These are phyloP conservation scores for Bombycilla garrulus DNA, from an alignment of 2,113 vertebrate species.

Conservation along the genomic window DNA sequence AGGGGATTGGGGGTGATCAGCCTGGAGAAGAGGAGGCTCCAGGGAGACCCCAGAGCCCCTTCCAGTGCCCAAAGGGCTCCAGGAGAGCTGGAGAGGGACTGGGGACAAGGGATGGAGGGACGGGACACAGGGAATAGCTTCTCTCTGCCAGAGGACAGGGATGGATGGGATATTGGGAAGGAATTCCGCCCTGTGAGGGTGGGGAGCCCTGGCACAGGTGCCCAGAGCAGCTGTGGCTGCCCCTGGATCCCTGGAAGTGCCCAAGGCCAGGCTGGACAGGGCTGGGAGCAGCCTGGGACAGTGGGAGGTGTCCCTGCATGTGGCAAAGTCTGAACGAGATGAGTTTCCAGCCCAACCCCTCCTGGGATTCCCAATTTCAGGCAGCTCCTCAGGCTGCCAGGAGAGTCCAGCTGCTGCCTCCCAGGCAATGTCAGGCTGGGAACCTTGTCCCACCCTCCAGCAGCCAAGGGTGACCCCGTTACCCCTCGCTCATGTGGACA, in stretches of 20 bases:
- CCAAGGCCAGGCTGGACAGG: accelerated
- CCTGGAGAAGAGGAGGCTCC: not conserved
- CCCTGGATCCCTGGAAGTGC: not conserved
- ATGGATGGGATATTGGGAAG: not conserved
- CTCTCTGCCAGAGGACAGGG: not conserved
- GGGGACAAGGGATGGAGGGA: not conserved
- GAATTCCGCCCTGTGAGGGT: accelerated
- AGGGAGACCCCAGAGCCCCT: not conserved
- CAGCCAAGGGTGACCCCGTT: not conserved
- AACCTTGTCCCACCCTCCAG: not conserved
- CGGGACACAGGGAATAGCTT: not conserved
- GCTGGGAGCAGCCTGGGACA: accelerated
- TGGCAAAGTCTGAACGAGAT: accelerated
- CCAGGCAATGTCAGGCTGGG: not conserved
- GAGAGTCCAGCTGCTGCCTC: not conserved
- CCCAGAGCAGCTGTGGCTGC: not conserved
- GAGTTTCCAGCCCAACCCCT: not conserved
- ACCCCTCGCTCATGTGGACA: accelerated
- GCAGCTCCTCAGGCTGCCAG: not conserved
- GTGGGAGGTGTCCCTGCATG: not conserved
- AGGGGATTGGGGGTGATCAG: not conserved
- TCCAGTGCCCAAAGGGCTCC: not conserved
- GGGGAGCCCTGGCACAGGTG: not conserved
- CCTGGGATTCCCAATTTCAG: not conserved
- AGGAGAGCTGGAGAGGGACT: not conserved